Conservation (phyloP, 2,797 vertebrate genomes). For the Clarias laeviceps region DNA sequence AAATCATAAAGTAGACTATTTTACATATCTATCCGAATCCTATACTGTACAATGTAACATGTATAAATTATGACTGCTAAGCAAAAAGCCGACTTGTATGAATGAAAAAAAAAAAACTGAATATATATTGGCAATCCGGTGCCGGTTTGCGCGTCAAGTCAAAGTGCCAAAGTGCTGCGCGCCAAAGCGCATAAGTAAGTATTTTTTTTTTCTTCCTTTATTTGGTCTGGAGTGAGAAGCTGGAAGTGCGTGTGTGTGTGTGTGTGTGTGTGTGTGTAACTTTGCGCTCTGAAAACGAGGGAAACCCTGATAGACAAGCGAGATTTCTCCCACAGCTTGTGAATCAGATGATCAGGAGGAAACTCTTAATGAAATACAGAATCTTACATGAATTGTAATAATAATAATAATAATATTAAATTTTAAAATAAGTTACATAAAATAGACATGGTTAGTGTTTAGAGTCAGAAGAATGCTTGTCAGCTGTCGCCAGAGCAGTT, state of each 20-base stretch:
- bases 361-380: not conserved
- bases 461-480: not conserved
- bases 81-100: not conserved
- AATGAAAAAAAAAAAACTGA: not conserved
- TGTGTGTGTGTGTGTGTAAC: constrained; percentile 6
- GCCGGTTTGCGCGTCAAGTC: not conserved
- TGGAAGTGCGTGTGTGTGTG: constrained; percentile 17
- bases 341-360: not conserved
- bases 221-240: constrained; percentile 12
- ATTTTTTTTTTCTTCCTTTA: constrained; percentile 1
- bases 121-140: not conserved
- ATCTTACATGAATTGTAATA: not conserved
- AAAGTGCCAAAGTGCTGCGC: not conserved
- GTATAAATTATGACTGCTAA: no score
- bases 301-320: constrained; percentile 8
- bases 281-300: not conserved
- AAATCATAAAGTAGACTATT: not conserved
- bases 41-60: no score
- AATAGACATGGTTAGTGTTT: not conserved
- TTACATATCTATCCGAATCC: not conserved
- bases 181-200: constrained; percentile 10
- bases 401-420: no score
- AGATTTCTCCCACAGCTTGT: not conserved
- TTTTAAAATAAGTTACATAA: not conserved
- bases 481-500: not conserved